Percentiles rank a stretch among this genome's conserved stretches.
These are phyloP conservation scores for Hypocryptadius cinnamomeus DNA, from an alignment of 2,113 vertebrate species.

Conservation along the genomic window DNA sequence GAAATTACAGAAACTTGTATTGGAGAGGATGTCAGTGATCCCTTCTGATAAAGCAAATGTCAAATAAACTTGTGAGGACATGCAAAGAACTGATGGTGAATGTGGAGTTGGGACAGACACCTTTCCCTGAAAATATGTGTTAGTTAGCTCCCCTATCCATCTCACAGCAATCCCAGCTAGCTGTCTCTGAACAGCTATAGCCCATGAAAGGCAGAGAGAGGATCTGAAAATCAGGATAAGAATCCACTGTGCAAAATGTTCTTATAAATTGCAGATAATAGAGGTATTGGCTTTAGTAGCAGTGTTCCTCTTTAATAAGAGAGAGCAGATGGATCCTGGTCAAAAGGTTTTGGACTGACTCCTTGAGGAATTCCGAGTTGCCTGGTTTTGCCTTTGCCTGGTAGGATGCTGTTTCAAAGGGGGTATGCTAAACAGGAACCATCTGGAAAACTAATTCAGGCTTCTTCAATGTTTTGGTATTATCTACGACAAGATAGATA, in stretches of 20 bases:
- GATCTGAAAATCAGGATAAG: background rate
- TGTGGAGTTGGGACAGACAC: background rate
- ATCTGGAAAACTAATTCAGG: slow-evolving; percentile 31
- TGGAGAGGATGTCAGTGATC: background rate
- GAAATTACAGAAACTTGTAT: background rate
- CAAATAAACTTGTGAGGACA: background rate
- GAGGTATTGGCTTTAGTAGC: background rate
- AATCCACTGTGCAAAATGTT: background rate
- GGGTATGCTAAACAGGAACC: background rate
- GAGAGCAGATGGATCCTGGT: slow-evolving; percentile 1
- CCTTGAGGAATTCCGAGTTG: slow-evolving; percentile 21
- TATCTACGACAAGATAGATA: background rate
- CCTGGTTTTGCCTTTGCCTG: slow-evolving; percentile 20
- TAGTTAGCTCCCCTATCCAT: background rate
- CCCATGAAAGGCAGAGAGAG: background rate
- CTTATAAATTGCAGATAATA: background rate
- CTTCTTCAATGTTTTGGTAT: background rate
- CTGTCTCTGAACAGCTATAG: background rate
- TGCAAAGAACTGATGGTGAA: background rate
- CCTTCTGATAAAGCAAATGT: background rate
- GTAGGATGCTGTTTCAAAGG: slow-evolving; percentile 27
- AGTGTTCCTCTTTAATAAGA: background rate
- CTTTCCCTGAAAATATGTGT: background rate
- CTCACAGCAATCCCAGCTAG: background rate
- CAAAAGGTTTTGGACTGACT: slow-evolving; percentile 31